Evolutionary conservation across 2,888 invertebrate species (phyloP).

Genomic region (Macropis europaea): DNA sequence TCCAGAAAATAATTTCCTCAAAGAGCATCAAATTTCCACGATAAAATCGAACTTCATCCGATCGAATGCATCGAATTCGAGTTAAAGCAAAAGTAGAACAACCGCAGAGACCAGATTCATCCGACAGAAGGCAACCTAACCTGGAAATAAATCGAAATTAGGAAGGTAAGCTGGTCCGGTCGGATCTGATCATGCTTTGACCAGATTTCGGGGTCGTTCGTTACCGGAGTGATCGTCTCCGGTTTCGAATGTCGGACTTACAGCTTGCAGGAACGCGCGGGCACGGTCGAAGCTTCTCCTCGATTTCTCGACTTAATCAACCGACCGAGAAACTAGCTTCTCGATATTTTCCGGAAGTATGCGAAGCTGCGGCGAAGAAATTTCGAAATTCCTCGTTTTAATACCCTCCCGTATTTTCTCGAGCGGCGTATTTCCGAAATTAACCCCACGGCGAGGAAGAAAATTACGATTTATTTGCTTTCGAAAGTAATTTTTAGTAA

Average conservation of each 20-base stretch:
- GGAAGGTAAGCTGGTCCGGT: constrained; percentile 1
- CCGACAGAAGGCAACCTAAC: background rate
- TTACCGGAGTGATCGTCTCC: constrained; percentile 17
- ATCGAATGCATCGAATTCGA: no score
- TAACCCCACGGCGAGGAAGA: background rate
- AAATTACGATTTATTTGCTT: no score
- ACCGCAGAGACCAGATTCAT: background rate
- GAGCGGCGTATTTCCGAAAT: constrained; percentile 11
- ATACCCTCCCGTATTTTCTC: background rate
- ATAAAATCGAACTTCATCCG: background rate
- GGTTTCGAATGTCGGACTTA: background rate
- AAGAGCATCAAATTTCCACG: no score
- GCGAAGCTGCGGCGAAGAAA: background rate
- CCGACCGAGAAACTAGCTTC: background rate
- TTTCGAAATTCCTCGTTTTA: constrained; percentile 22
- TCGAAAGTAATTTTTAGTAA: no score
- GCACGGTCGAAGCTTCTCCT: background rate
- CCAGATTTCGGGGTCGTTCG: background rate
- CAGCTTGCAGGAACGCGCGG: background rate
- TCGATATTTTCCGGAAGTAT: background rate
- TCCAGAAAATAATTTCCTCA: no score
- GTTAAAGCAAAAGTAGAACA: no score
- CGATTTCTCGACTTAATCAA: constrained; percentile 1
- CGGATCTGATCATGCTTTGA: constrained; percentile 11
- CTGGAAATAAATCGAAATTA: constrained; percentile 15